Base-by-base conservation (phyloP, 2,113 vertebrate genomes). In the Pelecanus crispus region DNA sequence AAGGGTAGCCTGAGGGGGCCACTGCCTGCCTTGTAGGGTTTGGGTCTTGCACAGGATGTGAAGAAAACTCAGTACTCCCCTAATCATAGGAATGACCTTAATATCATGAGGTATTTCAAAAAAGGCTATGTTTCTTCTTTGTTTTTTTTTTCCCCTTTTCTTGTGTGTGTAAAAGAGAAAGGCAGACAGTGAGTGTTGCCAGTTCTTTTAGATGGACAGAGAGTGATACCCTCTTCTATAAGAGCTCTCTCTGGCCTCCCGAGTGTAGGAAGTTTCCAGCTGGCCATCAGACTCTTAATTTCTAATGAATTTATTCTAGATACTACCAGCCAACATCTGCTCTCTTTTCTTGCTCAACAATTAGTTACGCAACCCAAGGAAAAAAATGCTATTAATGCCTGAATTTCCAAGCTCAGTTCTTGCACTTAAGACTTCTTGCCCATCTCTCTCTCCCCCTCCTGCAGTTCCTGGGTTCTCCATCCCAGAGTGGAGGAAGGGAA, bases 381-480 rank as follows among this genome's bases (percentile, higher is more conserved):
- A 94, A 92, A 92, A 95, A 88, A 55, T 52, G 50, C 31, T 90
- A 47, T 88, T 91, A 94, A 88, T 90, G 93, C 59, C 47, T 92
- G 68, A 88, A 88, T 89, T 91, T 94, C 68, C 61, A 71, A 79
- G 44, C 52, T 89, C 52, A 68, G 6, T 65, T 91, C 65, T 71
- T 81, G 36, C 36, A 18, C 50, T 63, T n/a, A 66, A 90, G 32
- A 67, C 10, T 87, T 90, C n/a, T 81, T 74, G 65, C 52, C 29
- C 56, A 2, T 55, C 44, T 88, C 34, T n/a, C 17, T 79, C 18
- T 80, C 40, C 29, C 17, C 7, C 4, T 45, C 22, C 18, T 44
- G 22, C 26, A 67, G 16, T 66, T 86, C 21, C 62, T 77, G n/a
- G 5, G 13, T 83, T 88, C 55, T 34, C 31, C 13, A 12, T 79